Evolutionary conservation across 1,140 invertebrate species (phyloP).

Genomic region (Triops cancriformis): DNA sequence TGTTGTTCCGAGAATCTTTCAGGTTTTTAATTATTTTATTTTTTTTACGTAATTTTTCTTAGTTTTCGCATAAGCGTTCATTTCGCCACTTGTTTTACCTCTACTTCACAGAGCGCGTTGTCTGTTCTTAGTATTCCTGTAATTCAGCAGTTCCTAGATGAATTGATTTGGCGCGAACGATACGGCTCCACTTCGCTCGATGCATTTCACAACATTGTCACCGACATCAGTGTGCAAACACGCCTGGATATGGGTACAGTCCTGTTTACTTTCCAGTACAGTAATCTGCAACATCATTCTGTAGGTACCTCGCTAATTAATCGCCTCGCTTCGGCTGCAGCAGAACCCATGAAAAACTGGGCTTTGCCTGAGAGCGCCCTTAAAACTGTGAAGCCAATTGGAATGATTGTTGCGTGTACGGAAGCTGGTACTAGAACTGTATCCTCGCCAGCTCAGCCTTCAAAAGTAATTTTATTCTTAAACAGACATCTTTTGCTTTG

Average conservation of each 20-base stretch:
- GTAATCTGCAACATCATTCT: not conserved
- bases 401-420: not conserved
- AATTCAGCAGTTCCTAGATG: constrained; percentile 81
- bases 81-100: constrained; percentile 34
- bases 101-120: constrained; percentile 53
- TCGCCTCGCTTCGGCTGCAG: constrained; percentile 11
- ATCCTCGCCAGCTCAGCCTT: not conserved
- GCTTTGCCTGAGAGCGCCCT: not conserved
- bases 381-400: not conserved
- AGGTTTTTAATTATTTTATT: constrained; percentile 27
- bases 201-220: constrained; percentile 70
- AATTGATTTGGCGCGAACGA: constrained; percentile 68
- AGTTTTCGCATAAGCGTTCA: constrained; percentile 17
- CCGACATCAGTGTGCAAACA: constrained; percentile 68
- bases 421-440: not conserved
- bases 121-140: constrained; percentile 70
- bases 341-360: constrained; percentile 25
- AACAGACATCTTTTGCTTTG: too few relatives aligned
- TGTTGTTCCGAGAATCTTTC: constrained; percentile 78
- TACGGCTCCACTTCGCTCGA: constrained; percentile 63
- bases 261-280: constrained; percentile 27
- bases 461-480: not conserved
- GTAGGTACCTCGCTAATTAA: not conserved
- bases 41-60: constrained; percentile 13
- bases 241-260: constrained; percentile 46